Conservation (phyloP, 2,888 invertebrate species). For the Amblyjoppa proteus region DNA sequence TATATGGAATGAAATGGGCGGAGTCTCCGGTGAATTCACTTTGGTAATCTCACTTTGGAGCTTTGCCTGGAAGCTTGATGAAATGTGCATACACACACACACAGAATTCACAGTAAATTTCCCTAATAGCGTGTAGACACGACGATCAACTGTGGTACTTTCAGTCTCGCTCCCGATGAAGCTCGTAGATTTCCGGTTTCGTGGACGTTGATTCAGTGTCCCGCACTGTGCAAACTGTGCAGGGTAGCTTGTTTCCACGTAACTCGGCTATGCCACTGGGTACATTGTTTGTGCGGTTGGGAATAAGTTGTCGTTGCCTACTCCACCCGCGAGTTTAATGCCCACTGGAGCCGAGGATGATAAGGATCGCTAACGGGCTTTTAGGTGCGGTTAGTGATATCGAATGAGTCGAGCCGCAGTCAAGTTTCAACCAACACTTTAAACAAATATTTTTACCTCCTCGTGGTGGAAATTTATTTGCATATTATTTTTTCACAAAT, state of each 20-base stretch:
- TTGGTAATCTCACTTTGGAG: slow-evolving; percentile 21
- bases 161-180: slow-evolving; percentile 1
- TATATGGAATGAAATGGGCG: not conserved
- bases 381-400: not conserved
- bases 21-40: slow-evolving; percentile 4
- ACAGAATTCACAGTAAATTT: slow-evolving; percentile 25
- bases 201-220: slow-evolving; percentile 40
- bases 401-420: too few species aligned
- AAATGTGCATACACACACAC: slow-evolving; percentile 25
- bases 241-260: slow-evolving; percentile 31
- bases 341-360: not conserved
- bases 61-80: slow-evolving; percentile 16
- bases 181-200: slow-evolving; percentile 35
- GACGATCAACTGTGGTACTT: not conserved
- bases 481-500: too few species aligned
- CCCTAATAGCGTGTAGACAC: slow-evolving; percentile 29
- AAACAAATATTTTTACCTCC: not conserved
- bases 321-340: slow-evolving; percentile 4
- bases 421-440: not conserved
- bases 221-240: slow-evolving; percentile 40
- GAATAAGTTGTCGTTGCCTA: not conserved
- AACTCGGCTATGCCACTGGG: slow-evolving; percentile 10
- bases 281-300: slow-evolving; percentile 17
- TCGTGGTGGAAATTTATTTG: too few species aligned
- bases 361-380: not conserved